Conservation (phyloP, 1,140 invertebrate genomes). For the Apolygus lucorum region DNA sequence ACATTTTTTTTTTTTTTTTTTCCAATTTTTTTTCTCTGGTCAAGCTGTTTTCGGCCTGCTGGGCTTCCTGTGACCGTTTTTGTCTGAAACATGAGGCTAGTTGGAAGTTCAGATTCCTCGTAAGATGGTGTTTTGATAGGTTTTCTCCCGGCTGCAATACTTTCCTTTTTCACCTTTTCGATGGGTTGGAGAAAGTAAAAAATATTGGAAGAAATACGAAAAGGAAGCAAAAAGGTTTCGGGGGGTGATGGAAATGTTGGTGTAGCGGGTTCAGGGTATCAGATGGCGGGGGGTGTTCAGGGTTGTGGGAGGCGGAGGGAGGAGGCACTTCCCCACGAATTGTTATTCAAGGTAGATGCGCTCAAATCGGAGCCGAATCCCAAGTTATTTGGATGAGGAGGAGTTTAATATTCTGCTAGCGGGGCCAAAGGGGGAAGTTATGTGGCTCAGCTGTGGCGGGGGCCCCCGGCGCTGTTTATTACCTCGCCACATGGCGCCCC, state of each 20-base stretch:
- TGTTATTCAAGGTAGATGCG: constrained; percentile 1
- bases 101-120: too few species aligned
- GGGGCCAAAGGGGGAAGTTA: not conserved
- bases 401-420: constrained; percentile 1
- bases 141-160: too few species aligned
- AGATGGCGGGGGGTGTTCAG: too few species aligned
- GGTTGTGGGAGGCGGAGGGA: not conserved
- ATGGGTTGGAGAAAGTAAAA: too few species aligned
- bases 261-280: too few species aligned
- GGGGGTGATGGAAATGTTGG: not conserved
- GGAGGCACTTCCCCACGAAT: not conserved
- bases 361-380: not conserved
- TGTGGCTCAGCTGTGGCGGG: not conserved
- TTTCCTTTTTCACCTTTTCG: too few species aligned
- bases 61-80: too few species aligned
- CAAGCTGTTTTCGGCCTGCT: too few species aligned
- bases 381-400: constrained; percentile 1
- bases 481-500: not conserved
- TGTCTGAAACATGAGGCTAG: too few species aligned
- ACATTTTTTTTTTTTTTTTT: too few species aligned
- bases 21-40: too few species aligned
- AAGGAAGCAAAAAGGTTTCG: not conserved
- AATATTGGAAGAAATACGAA: not conserved
- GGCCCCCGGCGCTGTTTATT: not conserved
- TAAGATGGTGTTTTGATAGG: too few species aligned